Evolutionary conservation across 2,113 vertebrate species (phyloP).

Genomic region (Phodopus roborovskii): DNA sequence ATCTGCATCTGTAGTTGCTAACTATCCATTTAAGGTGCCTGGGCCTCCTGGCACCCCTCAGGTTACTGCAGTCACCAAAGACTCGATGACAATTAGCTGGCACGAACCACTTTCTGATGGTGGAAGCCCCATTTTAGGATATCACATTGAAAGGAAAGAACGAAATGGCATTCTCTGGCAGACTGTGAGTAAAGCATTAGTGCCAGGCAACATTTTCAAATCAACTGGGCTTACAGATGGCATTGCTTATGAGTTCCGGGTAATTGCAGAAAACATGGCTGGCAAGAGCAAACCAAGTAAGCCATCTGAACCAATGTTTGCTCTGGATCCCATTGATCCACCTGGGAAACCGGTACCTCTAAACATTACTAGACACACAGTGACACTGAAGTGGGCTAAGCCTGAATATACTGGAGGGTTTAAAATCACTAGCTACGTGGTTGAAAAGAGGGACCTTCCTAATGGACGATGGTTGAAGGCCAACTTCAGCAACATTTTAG

Average conservation of each 20-base stretch:
- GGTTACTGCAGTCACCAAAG: conserved; percentile 94
- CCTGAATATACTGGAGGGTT: conserved; percentile 98
- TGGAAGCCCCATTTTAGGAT: conserved; percentile 96
- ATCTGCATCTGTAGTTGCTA: conserved; percentile 93
- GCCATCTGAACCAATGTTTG: conserved; percentile 94
- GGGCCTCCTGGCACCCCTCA: conserved; percentile 97
- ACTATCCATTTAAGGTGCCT: conserved; percentile 96
- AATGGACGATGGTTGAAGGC: conserved; percentile 96
- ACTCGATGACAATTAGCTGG: conserved; percentile 97
- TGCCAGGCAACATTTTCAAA: conserved; percentile 96
- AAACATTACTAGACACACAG: conserved; percentile 93
- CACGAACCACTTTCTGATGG: conserved; percentile 97
- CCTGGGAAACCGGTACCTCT: conserved; percentile 94
- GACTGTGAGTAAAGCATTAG: conserved; percentile 92
- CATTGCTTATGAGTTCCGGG: conserved; percentile 97
- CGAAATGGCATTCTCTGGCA: conserved; percentile 96
- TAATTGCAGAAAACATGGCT: conserved; percentile 97
- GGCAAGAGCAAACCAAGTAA: conserved; percentile 98
- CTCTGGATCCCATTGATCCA: conserved; percentile 96
- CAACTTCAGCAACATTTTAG: conserved; percentile 98
- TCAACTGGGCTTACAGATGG: conserved; percentile 94
- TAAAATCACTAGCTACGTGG: conserved; percentile 97
- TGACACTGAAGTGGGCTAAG: conserved; percentile 96
- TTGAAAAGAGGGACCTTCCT: conserved; percentile 97
- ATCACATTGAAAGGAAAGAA: conserved; percentile 98